A percentile compares a stretch with the other conserved stretches of the same genome.
These are phyloP conservation scores for Melospiza melodia DNA, from an alignment of 2,113 vertebrate genomes.

Conservation along the genomic window DNA sequence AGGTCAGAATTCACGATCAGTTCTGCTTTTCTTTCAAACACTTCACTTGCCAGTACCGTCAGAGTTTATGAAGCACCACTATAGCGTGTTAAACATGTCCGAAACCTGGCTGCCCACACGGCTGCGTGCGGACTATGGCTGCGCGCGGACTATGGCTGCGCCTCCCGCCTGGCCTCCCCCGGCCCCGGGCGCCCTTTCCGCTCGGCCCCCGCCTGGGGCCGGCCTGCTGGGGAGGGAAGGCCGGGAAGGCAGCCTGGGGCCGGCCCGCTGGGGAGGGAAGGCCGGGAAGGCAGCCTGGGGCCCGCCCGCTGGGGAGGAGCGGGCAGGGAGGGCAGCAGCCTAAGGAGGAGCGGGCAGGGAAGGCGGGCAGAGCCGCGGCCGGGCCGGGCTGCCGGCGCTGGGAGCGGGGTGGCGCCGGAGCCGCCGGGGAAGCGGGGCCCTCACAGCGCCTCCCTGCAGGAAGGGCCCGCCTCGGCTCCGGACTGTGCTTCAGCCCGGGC, in stretches of 20 bases:
- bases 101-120: background rate
- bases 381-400: accelerated
- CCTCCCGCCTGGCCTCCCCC: accelerated
- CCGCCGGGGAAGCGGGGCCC: too few relatives aligned
- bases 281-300: too few relatives aligned
- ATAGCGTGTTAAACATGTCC: accelerated
- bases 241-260: too few relatives aligned
- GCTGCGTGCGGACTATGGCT: accelerated
- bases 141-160: accelerated
- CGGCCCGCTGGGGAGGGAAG: too few relatives aligned
- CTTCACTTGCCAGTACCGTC: background rate
- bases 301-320: too few relatives aligned
- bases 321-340: too few relatives aligned
- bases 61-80: background rate
- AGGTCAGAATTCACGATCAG: background rate
- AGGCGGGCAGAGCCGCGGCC: accelerated
- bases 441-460: accelerated
- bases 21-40: background rate
- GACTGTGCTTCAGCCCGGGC: accelerated
- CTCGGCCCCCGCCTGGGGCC: too few relatives aligned
- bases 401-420: accelerated
- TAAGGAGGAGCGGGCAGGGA: background rate
- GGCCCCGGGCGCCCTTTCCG: background rate
- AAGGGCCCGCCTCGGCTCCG: accelerated
- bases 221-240: too few relatives aligned